Base-by-base conservation (phyloP, 2,888 invertebrate genomes). In the Euzetes globulus region DNA sequence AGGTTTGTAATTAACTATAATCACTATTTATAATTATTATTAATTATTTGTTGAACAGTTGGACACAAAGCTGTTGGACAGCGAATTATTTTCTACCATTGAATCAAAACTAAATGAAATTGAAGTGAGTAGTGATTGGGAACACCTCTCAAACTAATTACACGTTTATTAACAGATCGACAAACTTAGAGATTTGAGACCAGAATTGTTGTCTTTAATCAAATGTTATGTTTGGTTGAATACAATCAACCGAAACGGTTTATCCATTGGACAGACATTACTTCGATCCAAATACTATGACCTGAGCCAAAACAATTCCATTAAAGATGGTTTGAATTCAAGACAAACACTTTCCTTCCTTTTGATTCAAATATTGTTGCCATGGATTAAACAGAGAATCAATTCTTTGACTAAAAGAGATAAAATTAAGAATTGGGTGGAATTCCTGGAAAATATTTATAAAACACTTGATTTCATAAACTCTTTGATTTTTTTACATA, bases 181-280 rank as follows among this genome's bases (percentile, higher is more conserved):
- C 15, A 33, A 33, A 29, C 22, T 70, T 17, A 27, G 37, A 7
- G 19, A 29, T 7, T 74, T 45, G 22, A 52, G 33, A n/a, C 41
- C 74, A 33, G 74, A 74, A 45, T 55, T 74, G 25, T 41, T 50
- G 55, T 19, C 58, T 17, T 5, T 74, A 5, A 25, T 74, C 6
- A 68, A 74, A 27, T 1, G 6, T 5, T 74, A 70, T 41, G 25
- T 74, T 41, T 74, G 74, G 74, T 70, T 50, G 5, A 25, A 55
- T 41, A 71, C 47, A 29, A 25, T 41, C 33, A 47, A 25, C 9
- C n/a, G 17, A 15, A 19, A 17, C 25, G 45, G 63, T 47, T 22
- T 41, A 52, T 37, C 37, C 1, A 72, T 72, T 25, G 72, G 72
- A 19, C 55, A 63, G 7, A 41, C 60, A 25, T 41, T 72, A 63